A percentile compares a stretch with the other conserved stretches of the same genome.
phyloP scores from a whole-genome alignment of 1,140 invertebrate genomes.

The Pseudobourletiella spinata region DNA sequence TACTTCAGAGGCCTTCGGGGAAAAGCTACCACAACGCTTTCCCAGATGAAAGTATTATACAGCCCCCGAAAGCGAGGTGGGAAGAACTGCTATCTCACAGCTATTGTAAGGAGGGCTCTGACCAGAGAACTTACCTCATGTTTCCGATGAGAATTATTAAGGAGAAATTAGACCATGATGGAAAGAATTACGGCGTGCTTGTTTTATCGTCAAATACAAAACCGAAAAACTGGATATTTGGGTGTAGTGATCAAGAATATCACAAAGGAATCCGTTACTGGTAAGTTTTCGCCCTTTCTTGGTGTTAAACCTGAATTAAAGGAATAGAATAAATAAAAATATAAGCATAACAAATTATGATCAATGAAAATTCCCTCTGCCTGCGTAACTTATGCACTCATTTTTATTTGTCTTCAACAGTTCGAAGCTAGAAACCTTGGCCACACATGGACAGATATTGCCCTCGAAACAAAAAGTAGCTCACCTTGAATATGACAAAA shows the following conservation, averaged over 20 bases:
- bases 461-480: slow-evolving; percentile 18
- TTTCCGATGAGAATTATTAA: slow-evolving; percentile 13
- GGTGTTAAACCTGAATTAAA: no score
- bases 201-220: slow-evolving; percentile 24
- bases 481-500: slow-evolving; percentile 8
- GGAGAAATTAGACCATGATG: slow-evolving; percentile 11
- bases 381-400: no score
- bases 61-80: slow-evolving; percentile 7
- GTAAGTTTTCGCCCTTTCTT: slow-evolving; percentile 9
- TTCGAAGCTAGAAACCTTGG: slow-evolving; percentile 20
- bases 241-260: slow-evolving; percentile 15
- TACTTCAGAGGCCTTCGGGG: slow-evolving; percentile 17
- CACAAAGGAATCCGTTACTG: slow-evolving; percentile 20
- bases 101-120: not conserved
- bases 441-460: slow-evolving; percentile 5
- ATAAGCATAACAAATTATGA: no score
- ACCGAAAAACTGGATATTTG: slow-evolving; percentile 30
- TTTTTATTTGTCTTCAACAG: slow-evolving; percentile 3
- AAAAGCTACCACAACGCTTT: slow-evolving; percentile 14
- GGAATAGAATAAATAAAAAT: no score
- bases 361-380: no score
- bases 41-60: not conserved
- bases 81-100: slow-evolving; percentile 5
- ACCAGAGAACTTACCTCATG: slow-evolving; percentile 17
- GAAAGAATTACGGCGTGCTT: slow-evolving; percentile 7